Percentiles rank a stretch among this genome's conserved stretches.
These are phyloP conservation scores for Ceriagrion tenellum DNA, from an alignment of 2,888 invertebrate genomes.

Conservation along the genomic window DNA sequence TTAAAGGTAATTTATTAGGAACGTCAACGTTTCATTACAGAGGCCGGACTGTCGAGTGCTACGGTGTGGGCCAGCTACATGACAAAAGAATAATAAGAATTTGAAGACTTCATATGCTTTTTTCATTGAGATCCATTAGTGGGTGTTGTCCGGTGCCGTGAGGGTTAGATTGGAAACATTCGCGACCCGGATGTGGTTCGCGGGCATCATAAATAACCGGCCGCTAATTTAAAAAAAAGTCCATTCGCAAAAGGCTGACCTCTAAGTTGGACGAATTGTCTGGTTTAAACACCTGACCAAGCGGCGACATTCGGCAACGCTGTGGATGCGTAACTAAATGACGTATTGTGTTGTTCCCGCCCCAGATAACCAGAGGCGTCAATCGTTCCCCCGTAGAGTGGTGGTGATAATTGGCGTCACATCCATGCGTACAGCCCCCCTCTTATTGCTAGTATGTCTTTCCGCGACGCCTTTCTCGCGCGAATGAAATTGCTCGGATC, in stretches of 20 bases:
- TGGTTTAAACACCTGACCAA: not conserved
- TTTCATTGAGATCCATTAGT: too few relatives aligned
- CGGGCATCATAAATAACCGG: too few relatives aligned
- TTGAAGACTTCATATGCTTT: too few relatives aligned
- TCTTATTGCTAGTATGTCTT: not conserved
- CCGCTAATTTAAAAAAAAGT: too few relatives aligned
- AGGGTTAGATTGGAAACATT: too few relatives aligned
- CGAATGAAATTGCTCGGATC: not conserved
- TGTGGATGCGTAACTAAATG: not conserved
- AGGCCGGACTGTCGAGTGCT: too few relatives aligned
- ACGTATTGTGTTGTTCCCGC: not conserved
- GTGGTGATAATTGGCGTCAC: not conserved
- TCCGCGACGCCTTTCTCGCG: not conserved
- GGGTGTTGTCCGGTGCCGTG: too few relatives aligned
- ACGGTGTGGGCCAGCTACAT: too few relatives aligned
- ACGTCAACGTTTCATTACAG: too few relatives aligned
- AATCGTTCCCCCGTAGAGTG: not conserved
- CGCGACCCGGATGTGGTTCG: too few relatives aligned
- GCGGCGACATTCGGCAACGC: not conserved
- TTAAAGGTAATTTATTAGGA: too few relatives aligned
- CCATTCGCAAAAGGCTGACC: not conserved
- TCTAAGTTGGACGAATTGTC: not conserved
- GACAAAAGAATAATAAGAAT: too few relatives aligned
- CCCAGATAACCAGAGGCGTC: not conserved
- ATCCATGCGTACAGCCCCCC: not conserved